Evolutionary conservation across 2,888 invertebrate species (phyloP).

Genomic region (Odontocolon sp.): DNA sequence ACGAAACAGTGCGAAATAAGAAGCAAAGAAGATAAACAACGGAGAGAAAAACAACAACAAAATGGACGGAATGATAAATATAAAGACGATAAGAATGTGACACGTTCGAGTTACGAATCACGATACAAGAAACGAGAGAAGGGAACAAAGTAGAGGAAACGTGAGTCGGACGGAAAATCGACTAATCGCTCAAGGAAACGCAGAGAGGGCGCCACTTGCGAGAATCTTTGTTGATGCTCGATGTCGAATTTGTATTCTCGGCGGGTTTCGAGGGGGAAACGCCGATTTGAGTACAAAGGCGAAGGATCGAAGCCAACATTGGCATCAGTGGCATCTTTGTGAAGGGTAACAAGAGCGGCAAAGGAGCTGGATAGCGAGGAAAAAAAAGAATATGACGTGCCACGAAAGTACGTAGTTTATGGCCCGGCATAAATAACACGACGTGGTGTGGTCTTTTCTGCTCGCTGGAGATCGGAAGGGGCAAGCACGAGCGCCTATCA

Average conservation of each 20-base stretch:
- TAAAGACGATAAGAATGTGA: not conserved
- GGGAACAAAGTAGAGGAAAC: not conserved
- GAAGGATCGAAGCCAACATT: not conserved
- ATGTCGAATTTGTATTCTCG: conserved; percentile 34
- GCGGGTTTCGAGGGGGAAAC: conserved; percentile 25
- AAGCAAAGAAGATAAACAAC: no score
- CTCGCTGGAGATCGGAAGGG: no score
- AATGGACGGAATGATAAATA: not conserved
- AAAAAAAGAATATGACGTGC: conserved; percentile 59
- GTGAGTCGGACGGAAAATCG: conserved; percentile 1
- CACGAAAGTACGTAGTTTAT: conserved; percentile 64
- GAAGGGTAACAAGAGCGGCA: conserved; percentile 1
- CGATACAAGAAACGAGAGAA: not conserved
- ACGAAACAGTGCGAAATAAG: not conserved
- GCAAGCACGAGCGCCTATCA: not conserved
- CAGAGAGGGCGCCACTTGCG: not conserved
- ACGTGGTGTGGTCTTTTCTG: conserved; percentile 38
- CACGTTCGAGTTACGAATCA: not conserved
- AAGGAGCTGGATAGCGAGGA: conserved; percentile 52
- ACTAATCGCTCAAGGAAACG: conserved; percentile 20
- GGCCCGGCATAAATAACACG: conserved; percentile 62
- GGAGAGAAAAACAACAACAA: no score
- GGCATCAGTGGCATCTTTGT: conserved; percentile 1
- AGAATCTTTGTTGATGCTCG: conserved; percentile 11
- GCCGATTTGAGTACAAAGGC: conserved; percentile 1